phyloP scores from a whole-genome alignment of 2,113 vertebrate species.

The Chauna torquata region DNA sequence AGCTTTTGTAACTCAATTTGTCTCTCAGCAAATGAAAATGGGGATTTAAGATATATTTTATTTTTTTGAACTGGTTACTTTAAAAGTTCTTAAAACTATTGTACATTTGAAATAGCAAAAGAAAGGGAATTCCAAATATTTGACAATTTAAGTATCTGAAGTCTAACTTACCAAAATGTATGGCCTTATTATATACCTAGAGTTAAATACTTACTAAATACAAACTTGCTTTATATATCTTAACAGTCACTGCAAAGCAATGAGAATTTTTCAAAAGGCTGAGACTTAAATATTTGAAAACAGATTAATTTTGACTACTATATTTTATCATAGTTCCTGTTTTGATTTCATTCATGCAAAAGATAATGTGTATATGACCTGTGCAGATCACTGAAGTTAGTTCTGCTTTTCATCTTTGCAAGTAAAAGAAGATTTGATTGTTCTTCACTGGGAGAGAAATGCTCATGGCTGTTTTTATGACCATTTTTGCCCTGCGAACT shows the following conservation, averaged over 20 bases:
- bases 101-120: background rate
- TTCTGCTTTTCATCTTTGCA: background rate
- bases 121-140: background rate
- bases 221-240: background rate
- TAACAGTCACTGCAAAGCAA: background rate
- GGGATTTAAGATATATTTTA: background rate
- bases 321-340: rapidly evolving
- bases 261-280: background rate
- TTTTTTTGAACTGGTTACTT: background rate
- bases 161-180: background rate
- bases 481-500: background rate
- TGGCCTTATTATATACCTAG: background rate
- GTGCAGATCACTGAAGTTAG: background rate
- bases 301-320: background rate
- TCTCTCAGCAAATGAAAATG: background rate
- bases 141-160: background rate
- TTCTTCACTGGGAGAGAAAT: background rate
- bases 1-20: background rate
- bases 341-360: background rate
- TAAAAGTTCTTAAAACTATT: background rate
- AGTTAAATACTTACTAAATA: background rate
- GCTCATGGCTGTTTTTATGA: background rate
- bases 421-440: background rate
- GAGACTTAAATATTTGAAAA: background rate
- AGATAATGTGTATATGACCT: background rate